Evolutionary conservation across 2,113 vertebrate genomes (phyloP), one percentile per base, ranked within the genome.

Genomic region (Lonchura striata): DNA sequence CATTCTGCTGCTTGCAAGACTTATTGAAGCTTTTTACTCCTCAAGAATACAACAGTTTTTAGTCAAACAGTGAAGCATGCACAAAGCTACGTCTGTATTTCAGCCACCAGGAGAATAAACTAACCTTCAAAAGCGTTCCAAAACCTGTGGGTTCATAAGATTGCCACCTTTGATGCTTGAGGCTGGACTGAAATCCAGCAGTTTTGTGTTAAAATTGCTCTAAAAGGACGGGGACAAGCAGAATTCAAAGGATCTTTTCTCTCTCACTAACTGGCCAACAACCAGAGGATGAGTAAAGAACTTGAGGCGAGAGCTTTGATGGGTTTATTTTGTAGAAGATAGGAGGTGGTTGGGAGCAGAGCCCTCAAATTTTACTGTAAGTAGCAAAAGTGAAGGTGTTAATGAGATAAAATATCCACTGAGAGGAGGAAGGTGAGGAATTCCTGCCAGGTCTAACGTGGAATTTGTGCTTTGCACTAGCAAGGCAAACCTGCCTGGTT

Each of bases 371-470:
- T 68, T 42, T 11, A 19, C n/a, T 23, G 0, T 2, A 5, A 47
- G 23, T 4, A 39, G 44, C 19, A 31, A 17, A 59, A 30, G 27
- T 15, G 15, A 60, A 47, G 22, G 12, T 7, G 2, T 24, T 24
- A 13, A 9, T 50, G 30, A 30, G 39, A 5, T 54, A 3, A 39
- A 49, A 35, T 3, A 7, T 15, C 78, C 65, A 8, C 0, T 5
- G 49, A 7, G 70, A 39, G 28, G 54, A 1, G 46, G 12, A 0
- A 1, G 41, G 33, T 28, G 64, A 71, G 50, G 46, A 54, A 33
- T 24, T 10, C 63, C 1, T 6, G 35, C 7, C 15, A 20, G 25
- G 11, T 24, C 37, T 59, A 27, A 28, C 2, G 3, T 6, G 1
- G 2, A 13, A 39, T 37, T 63, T 19, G n/a, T 6, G 72, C 57